Evolutionary conservation across 2,888 invertebrate genomes (phyloP).

Genomic region (Morinoia aosen): DNA sequence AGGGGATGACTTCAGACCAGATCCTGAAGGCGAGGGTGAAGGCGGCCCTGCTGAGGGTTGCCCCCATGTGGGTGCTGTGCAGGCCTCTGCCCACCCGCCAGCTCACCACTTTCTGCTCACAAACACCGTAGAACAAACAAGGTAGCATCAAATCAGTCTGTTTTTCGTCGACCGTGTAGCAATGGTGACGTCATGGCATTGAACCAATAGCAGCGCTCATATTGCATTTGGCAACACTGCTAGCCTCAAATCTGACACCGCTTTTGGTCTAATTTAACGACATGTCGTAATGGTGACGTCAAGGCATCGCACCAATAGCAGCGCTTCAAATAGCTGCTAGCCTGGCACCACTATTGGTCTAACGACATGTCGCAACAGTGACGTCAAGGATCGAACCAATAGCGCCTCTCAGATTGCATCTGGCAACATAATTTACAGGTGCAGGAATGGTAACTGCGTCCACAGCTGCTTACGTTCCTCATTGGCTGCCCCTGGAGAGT

Average conservation of each 20-base stretch:
- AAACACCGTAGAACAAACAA: too few species aligned
- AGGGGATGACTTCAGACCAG: conserved; percentile 65
- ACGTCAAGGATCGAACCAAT: not conserved
- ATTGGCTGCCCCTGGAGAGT: not conserved
- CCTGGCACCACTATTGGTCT: too few species aligned
- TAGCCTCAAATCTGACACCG: not conserved
- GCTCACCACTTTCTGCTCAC: conserved; percentile 16
- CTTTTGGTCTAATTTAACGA: too few species aligned
- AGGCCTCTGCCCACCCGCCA: conserved; percentile 61
- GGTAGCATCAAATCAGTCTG: too few species aligned
- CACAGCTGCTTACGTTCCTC: not conserved
- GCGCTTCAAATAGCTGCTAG: too few species aligned
- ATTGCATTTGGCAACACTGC: not conserved
- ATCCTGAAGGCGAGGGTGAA: conserved; percentile 63
- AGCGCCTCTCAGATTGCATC: not conserved
- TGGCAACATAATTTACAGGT: not conserved
- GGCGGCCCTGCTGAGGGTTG: conserved; percentile 57
- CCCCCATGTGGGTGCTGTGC: conserved; percentile 61
- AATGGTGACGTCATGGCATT: too few species aligned
- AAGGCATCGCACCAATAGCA: not conserved
- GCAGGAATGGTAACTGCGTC: not conserved
- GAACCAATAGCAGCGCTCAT: not conserved
- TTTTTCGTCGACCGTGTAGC: too few species aligned
- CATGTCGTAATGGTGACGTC: too few species aligned
- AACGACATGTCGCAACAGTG: too few species aligned